A percentile compares a stretch with the other conserved stretches of the same genome.
phyloP scores from a whole-genome alignment of 2,888 invertebrate genomes.

The Pedicia rivosa region DNA sequence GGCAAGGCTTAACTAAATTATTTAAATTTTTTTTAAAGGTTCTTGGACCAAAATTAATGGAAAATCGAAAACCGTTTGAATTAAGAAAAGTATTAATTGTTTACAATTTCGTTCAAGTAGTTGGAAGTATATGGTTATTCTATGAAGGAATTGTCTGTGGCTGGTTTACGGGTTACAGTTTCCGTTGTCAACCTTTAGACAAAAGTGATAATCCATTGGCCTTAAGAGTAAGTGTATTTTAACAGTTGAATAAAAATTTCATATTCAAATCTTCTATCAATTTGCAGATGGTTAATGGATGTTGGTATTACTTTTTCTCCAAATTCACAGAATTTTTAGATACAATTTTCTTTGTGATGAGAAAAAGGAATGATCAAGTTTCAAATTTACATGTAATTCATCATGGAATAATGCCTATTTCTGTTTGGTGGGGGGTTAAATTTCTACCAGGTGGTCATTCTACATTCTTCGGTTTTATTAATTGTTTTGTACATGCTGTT shows the following conservation, averaged over 20 bases:
- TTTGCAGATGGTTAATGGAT: constrained; percentile 60
- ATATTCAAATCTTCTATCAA: not conserved
- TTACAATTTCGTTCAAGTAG: constrained; percentile 67
- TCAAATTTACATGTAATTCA: constrained; percentile 87
- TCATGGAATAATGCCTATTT: constrained; percentile 89
- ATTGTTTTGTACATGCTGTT: constrained; percentile 86
- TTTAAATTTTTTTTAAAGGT: constrained; percentile 34
- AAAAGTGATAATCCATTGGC: constrained; percentile 51
- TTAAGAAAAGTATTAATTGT: constrained; percentile 56
- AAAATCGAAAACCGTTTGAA: constrained; percentile 67
- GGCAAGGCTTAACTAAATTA: too few relatives aligned
- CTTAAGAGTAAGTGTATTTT: constrained; percentile 40
- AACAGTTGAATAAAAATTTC: not conserved
- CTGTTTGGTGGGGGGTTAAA: constrained; percentile 83
- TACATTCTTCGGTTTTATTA: constrained; percentile 83
- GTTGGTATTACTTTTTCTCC: constrained; percentile 91
- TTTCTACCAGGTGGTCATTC: constrained; percentile 85
- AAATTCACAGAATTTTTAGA: constrained; percentile 91
- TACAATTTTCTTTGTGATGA: constrained; percentile 85
- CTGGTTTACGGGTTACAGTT: constrained; percentile 57
- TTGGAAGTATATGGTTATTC: constrained; percentile 37
- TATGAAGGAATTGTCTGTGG: constrained; percentile 39
- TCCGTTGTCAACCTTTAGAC: constrained; percentile 67
- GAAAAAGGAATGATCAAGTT: constrained; percentile 85
- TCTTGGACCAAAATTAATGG: constrained; percentile 69